These are phyloP conservation scores for Pristionchus exspectatus DNA, from an alignment of 2,888 invertebrate genomes.

Conservation along the genomic window DNA sequence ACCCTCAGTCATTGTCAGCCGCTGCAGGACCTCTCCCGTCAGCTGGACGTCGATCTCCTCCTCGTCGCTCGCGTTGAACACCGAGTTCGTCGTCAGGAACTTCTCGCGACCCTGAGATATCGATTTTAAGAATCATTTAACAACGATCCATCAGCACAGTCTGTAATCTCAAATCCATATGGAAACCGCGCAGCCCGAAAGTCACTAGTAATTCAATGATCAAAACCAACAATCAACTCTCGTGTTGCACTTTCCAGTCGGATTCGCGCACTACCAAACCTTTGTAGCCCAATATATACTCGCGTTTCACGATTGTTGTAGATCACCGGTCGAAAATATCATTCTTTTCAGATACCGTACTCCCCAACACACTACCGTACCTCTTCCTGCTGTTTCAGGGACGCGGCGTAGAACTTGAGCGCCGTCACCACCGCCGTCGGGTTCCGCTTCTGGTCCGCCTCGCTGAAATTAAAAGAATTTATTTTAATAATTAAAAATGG, in stretches of 20 bases:
- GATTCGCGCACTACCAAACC: too few relatives aligned
- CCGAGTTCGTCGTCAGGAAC: slow-evolving; percentile 55
- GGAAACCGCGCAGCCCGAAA: too few relatives aligned
- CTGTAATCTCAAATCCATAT: too few relatives aligned
- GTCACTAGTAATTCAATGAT: too few relatives aligned
- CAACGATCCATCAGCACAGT: too few relatives aligned
- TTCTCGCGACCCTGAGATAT: slow-evolving; percentile 37
- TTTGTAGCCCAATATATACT: too few relatives aligned
- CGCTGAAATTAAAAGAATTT: slow-evolving; percentile 64
- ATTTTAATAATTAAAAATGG: too few relatives aligned
- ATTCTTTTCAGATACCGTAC: too few relatives aligned
- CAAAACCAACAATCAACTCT: too few relatives aligned
- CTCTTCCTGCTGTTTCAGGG: slow-evolving; percentile 72
- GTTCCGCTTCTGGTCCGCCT: slow-evolving; percentile 86
- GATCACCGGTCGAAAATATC: too few relatives aligned
- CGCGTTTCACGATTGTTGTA: too few relatives aligned
- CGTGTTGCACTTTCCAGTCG: too few relatives aligned
- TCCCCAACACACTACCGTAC: slow-evolving; percentile 57
- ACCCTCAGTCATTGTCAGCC: slow-evolving; percentile 58
- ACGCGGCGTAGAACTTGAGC: slow-evolving; percentile 88
- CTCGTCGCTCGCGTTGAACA: slow-evolving; percentile 55
- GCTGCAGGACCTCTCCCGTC: slow-evolving; percentile 67
- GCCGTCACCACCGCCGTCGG: slow-evolving; percentile 88
- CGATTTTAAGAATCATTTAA: not conserved
- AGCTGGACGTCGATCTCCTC: slow-evolving; percentile 66